Evolutionary conservation across 2,888 invertebrate genomes (phyloP), one percentile per base, ranked within the genome.

Genomic region (Nysson spinosus): DNA sequence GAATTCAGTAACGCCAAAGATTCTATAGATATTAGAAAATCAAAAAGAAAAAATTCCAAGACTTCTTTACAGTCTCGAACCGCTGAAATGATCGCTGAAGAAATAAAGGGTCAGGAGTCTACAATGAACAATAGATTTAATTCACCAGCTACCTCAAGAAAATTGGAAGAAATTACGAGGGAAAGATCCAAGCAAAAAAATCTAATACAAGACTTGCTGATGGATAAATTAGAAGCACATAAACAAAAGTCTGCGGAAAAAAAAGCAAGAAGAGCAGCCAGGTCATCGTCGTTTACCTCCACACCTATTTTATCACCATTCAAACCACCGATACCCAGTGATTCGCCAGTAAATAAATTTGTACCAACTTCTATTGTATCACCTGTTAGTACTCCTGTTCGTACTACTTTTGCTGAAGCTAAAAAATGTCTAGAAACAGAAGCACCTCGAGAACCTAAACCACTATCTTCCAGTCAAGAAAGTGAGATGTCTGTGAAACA

Each of bases 121-220:
- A 88, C 85, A 0, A 88, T 88, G 75, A 81, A 80, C 83, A 86
- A 88, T 79, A 83, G 83, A 16, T 81, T 79, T 4, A 86, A 89
- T 80, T 83, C 90, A 0, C 86, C 89, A 55, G 89, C 91, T 44
- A 89, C 92, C 2, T 90, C 90, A 1, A 89, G 91, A 56, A 93
- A 92, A 83, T 89, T 94, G 51, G 93, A 95, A 83, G 93, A 94
- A 87, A 90, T 96, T 26, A 92, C 93, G 68, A 91, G 93, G 81
- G 95, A 95, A 83, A 89, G 95, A 52, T 93, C 93, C 30, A 93
- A 94, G 81, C 95, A 96, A 86, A 95, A 95, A 69, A 94, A 93
- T 83, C 89, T 96, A 19, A 94, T 96, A 40, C 92, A 95, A 78
- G 93, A 95, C 83, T 89, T 96, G 87, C 93, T 96, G 47, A 91